Conservation (phyloP, 2,797 vertebrate genomes). For the Aphelocoma californica region DNA sequence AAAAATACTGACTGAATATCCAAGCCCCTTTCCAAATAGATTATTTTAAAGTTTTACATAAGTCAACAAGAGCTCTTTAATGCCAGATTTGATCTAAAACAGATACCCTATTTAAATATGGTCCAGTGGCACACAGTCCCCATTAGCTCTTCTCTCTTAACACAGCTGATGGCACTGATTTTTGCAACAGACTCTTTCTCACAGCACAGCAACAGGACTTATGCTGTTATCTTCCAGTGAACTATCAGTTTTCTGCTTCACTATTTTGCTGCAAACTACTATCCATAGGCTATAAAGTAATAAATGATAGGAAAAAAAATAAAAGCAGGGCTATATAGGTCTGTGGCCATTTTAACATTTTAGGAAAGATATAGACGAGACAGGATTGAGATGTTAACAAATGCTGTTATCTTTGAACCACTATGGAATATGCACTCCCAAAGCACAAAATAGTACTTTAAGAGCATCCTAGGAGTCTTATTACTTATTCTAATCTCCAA, state of each 20-base stretch:
- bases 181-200: neutral
- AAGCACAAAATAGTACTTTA: slow-evolving; percentile 26
- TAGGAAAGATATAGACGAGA: neutral
- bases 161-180: neutral
- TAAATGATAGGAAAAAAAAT: neutral
- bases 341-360: neutral
- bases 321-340: neutral
- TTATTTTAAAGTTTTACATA: neutral
- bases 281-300: neutral
- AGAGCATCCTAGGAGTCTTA: slow-evolving; percentile 5
- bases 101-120: neutral
- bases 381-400: slow-evolving; percentile 5
- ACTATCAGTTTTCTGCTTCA: neutral
- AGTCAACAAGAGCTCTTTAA: slow-evolving; percentile 15
- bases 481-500: slow-evolving; percentile 34
- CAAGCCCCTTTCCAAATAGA: neutral
- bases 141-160: neutral
- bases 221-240: neutral
- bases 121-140: neutral
- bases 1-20: neutral
- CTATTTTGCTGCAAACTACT: neutral
- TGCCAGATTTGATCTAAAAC: neutral
- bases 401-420: neutral
- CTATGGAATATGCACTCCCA: neutral
- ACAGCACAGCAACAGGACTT: neutral